Conservation (phyloP, 2,888 invertebrate genomes). For the Ethmia dodecea region DNA sequence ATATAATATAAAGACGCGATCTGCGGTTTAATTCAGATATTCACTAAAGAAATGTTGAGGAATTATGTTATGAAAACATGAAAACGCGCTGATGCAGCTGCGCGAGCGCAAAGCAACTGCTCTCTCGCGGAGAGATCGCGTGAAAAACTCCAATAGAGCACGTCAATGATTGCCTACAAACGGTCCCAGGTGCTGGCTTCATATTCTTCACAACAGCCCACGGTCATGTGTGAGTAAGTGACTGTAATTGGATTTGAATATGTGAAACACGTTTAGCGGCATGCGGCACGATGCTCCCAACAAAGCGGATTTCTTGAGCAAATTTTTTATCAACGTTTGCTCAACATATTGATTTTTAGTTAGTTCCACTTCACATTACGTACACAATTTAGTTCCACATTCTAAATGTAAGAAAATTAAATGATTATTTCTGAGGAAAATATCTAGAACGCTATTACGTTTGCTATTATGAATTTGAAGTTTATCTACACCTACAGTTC, state of each 20-base stretch:
- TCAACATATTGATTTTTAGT: too few relatives aligned
- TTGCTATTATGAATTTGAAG: too few relatives aligned
- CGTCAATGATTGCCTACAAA: conserved; percentile 39
- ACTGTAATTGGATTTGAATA: conserved; percentile 11
- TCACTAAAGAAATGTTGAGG: background rate
- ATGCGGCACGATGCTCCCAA: conserved; percentile 2
- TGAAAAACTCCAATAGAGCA: conserved; percentile 67
- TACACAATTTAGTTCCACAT: too few relatives aligned
- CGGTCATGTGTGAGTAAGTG: conserved; percentile 7
- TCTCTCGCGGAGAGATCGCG: conserved; percentile 73
- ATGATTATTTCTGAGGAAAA: too few relatives aligned
- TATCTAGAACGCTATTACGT: too few relatives aligned
- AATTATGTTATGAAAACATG: conserved; percentile 7
- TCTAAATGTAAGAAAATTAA: too few relatives aligned
- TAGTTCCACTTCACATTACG: too few relatives aligned
- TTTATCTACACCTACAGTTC: too few relatives aligned
- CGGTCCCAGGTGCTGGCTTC: conserved; percentile 3
- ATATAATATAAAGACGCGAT: background rate
- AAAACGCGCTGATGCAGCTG: conserved; percentile 44
- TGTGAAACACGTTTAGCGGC: conserved; percentile 13
- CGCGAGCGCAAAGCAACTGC: conserved; percentile 60
- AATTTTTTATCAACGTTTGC: too few relatives aligned
- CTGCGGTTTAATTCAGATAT: background rate
- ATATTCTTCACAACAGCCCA: conserved; percentile 6
- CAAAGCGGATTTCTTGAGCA: conserved; percentile 6